Evolutionary conservation across 2,888 invertebrate species (phyloP).

Genomic region (Lasioglossum malachurum): DNA sequence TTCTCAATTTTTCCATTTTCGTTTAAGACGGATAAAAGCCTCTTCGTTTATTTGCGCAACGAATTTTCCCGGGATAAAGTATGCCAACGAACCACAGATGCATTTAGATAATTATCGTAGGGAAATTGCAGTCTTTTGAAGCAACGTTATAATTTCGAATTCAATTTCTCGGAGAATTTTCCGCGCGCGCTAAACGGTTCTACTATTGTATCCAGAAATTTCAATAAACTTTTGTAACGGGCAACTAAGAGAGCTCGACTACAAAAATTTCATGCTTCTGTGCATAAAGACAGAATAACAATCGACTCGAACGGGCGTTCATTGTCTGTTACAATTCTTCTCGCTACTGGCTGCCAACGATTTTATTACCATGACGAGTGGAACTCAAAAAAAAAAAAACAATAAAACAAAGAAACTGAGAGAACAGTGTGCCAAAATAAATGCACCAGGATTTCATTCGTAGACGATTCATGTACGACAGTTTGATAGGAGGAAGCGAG

Average conservation of each 20-base stretch:
- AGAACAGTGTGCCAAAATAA: not conserved
- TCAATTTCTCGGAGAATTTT: not conserved
- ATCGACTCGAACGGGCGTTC: not conserved
- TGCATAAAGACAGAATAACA: not conserved
- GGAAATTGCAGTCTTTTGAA: not conserved
- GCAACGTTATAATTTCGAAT: not conserved
- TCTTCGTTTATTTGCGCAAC: not conserved
- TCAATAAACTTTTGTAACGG: not conserved
- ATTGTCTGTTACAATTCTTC: not conserved
- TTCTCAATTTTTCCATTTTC: conserved; percentile 1
- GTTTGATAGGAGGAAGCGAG: not conserved
- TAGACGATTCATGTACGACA: not conserved
- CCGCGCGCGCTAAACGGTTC: not conserved
- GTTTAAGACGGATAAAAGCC: not conserved
- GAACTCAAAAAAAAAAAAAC: not conserved
- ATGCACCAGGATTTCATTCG: not conserved
- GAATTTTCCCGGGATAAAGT: not conserved
- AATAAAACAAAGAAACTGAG: not conserved
- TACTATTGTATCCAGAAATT: not conserved
- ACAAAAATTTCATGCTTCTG: not conserved
- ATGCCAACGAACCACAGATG: not conserved
- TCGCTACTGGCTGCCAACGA: not conserved
- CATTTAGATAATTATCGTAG: not conserved
- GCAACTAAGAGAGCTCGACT: not conserved
- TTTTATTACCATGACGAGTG: not conserved